Conservation (phyloP, 2,113 vertebrate species). For the Bungarus multicinctus region DNA sequence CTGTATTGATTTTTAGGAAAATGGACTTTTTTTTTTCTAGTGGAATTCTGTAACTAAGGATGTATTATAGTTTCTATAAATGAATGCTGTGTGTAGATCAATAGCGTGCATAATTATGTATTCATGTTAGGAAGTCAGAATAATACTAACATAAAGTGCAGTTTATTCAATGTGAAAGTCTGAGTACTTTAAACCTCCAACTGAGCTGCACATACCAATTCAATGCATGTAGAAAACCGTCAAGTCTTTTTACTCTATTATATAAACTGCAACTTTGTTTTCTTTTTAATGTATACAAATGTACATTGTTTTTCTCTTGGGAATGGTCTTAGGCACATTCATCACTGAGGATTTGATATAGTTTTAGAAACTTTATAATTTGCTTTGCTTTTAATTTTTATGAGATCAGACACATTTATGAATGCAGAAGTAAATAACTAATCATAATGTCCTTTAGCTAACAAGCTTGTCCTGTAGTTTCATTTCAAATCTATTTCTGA, state of each 20-base stretch:
- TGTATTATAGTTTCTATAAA: not conserved
- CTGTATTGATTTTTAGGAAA: not conserved
- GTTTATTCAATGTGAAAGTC: not conserved
- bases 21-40: not conserved
- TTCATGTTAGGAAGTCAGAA: conserved; percentile 10
- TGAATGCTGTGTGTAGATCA: not conserved
- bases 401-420: not conserved
- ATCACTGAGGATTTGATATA: not conserved
- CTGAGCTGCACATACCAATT: conserved; percentile 18
- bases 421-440: not conserved
- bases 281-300: conserved; percentile 2
- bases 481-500: not conserved
- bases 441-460: not conserved
- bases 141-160: not conserved
- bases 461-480: not conserved
- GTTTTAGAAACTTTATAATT: not conserved
- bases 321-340: not conserved
- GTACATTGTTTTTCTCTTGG: not conserved
- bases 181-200: conserved; percentile 10
- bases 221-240: conserved; percentile 1
- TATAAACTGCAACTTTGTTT: conserved; percentile 28
- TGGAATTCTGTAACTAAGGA: not conserved
- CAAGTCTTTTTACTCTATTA: not conserved
- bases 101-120: not conserved
- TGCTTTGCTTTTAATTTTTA: not conserved